These are phyloP conservation scores for Tachypleus tridentatus DNA, from an alignment of 1,140 invertebrate genomes.

Conservation along the genomic window DNA sequence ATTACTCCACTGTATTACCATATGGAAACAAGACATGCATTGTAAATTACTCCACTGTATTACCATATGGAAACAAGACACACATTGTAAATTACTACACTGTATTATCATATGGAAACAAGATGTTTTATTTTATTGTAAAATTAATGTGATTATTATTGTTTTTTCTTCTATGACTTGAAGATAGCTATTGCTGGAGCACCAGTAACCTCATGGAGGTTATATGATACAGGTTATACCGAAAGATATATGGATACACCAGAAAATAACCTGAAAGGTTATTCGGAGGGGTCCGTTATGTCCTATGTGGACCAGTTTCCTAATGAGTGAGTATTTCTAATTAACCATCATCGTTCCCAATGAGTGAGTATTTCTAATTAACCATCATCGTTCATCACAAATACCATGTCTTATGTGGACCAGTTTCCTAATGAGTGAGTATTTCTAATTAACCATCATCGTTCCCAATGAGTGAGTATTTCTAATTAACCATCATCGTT, in stretches of 20 bases:
- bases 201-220: constrained; percentile 90
- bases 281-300: constrained; percentile 61
- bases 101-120: too few species aligned
- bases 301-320: constrained; percentile 74
- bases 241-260: constrained; percentile 95
- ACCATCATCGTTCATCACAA: neutral
- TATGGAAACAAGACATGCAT: too few species aligned
- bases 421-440: neutral
- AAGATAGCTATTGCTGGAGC: constrained; percentile 66
- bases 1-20: too few species aligned
- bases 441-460: too few species aligned
- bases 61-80: too few species aligned
- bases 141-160: constrained; percentile 3
- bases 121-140: neutral
- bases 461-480: too few species aligned
- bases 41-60: too few species aligned
- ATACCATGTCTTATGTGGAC: too few species aligned
- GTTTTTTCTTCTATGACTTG: neutral
- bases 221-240: constrained; percentile 94
- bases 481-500: too few species aligned
- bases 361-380: too few species aligned
- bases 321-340: constrained; percentile 55
- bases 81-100: too few species aligned
- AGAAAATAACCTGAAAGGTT: constrained; percentile 60
- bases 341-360: too few species aligned